Evolutionary conservation across 2,113 vertebrate genomes (phyloP), one percentile per base, ranked within the genome.

Genomic region (Delphinapterus leucas): DNA sequence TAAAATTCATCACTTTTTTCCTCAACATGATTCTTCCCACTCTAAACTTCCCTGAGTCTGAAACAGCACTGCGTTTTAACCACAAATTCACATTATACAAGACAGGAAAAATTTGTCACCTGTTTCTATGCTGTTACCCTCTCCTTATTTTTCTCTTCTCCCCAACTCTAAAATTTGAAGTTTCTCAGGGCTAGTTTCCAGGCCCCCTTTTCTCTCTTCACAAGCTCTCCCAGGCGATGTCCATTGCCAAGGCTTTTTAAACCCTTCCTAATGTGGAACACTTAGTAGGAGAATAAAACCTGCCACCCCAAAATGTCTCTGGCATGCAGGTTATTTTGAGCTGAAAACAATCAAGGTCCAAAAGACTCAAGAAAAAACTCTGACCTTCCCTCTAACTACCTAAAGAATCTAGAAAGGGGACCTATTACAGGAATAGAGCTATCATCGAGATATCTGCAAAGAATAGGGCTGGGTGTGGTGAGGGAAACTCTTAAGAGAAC

Each of bases 61-160:
- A 90, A 73, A 90, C 28, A 47, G 17, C n/a, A 7, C 20, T 15
- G 14, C 0, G 1, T 33, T 87, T 47, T 74, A 67, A 63, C 53
- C 5, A 33, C 38, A 60, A 90, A 65, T 8, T 49, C 58, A n/a
- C 14, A 33, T 5, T 12, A 53, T 1, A 33, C 1, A 26, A 79
- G 31, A 47, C 12, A 8, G 41, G 71, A 60, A 73, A 67, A 44
- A 47, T 21, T 21, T 31, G 8, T 38, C 15, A 55, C 23, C 61
- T 61, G 18, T 9, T 83, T 70, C 41, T n/a, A 0, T 25, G 36
- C n/a, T 0, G 0, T 61, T 28, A n/a, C 36, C 47, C 13, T 17
- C 20, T 33, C 18, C 31, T 55, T 25, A 5, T 2, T 41, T 49
- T 61, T 33, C 41, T 88, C 49, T 71, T 71, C 23, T 85, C 8